Percentiles rank a stretch among this genome's conserved stretches.
Conservation (phyloP, 2,113 vertebrate species). For the Hipposideros armiger region DNA sequence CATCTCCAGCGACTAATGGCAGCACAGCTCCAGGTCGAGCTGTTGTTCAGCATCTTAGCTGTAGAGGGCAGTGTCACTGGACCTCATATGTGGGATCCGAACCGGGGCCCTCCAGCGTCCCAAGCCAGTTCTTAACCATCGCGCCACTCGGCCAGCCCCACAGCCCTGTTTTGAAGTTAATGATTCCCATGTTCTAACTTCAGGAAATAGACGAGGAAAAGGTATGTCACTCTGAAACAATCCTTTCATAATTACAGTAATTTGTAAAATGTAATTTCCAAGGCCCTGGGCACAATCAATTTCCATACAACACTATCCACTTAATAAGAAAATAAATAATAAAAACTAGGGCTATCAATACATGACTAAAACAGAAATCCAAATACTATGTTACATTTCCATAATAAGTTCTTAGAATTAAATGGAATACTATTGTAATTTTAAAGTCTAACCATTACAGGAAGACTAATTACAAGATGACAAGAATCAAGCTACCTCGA, state of each 20-base stretch:
- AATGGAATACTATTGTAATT: conserved; percentile 23
- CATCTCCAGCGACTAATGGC: too few species aligned
- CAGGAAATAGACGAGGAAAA: not conserved
- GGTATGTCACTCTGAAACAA: not conserved
- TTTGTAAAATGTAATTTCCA: conserved; percentile 29
- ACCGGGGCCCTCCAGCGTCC: too few species aligned
- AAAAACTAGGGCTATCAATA: conserved; percentile 1
- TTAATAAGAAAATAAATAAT: not conserved
- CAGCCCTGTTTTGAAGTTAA: not conserved
- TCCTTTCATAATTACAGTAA: not conserved
- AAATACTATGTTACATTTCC: not conserved
- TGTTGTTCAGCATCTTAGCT: too few species aligned
- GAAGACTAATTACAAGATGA: conserved; percentile 32
- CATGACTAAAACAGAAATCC: conserved; percentile 49
- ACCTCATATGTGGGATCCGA: too few species aligned
- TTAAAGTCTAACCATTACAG: conserved; percentile 36
- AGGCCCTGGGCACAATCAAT: not conserved
- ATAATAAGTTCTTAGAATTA: not conserved
- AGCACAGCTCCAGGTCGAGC: too few species aligned
- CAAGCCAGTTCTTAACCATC: too few species aligned
- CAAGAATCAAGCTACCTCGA: not conserved
- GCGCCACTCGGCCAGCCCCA: too few species aligned
- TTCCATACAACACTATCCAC: not conserved
- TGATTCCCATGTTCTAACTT: conserved; percentile 5
- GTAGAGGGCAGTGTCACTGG: too few species aligned